Evolutionary conservation across 2,888 invertebrate species (phyloP).

Genomic region (Tiliacea citrago): DNA sequence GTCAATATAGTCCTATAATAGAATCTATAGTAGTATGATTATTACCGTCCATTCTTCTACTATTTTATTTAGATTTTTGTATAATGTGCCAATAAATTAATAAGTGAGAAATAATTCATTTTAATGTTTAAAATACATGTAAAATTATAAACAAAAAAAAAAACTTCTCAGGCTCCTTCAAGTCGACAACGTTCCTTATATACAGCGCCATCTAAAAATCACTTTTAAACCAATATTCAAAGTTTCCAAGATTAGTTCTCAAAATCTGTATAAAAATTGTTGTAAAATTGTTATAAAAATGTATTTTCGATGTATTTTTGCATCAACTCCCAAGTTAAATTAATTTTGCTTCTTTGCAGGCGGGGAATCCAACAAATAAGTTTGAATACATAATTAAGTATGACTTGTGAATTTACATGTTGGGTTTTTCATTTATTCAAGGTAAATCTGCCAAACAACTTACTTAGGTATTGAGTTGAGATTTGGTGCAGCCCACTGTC

Average conservation of each 20-base stretch:
- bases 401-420: background rate
- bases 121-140: background rate
- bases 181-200: too few relatives aligned
- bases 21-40: background rate
- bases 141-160: background rate
- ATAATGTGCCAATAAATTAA: slow-evolving; percentile 28
- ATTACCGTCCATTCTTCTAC: background rate
- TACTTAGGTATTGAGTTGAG: background rate
- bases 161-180: background rate
- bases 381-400: background rate
- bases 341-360: background rate
- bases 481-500: background rate
- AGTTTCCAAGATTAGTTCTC: slow-evolving; percentile 7
- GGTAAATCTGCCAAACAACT: background rate
- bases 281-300: too few relatives aligned
- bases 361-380: background rate
- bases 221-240: background rate
- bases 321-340: background rate
- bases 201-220: slow-evolving; percentile 8
- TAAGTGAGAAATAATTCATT: background rate
- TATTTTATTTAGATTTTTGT: slow-evolving; percentile 7
- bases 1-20: too few relatives aligned
- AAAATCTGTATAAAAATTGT: too few relatives aligned
- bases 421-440: background rate
- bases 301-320: too few relatives aligned